Evolutionary conservation across 30 jellyfish, hydroid and myxozoan genomes (phyloP).

Genomic region (Pelagia noctiluca): DNA sequence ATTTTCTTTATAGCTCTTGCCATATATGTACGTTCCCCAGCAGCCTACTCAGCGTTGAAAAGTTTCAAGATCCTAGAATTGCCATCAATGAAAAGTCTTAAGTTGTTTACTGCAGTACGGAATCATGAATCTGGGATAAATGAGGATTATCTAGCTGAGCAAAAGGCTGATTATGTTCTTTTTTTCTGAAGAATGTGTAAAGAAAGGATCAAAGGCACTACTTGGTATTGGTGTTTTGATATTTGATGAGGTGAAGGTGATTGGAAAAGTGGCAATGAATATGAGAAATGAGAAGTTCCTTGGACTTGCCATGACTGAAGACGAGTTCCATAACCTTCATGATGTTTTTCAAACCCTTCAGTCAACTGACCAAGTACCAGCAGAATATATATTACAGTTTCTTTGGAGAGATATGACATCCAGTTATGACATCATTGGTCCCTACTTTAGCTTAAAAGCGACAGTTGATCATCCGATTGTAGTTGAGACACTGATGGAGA

Average conservation of each 20-base stretch:
- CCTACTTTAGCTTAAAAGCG: constrained; percentile 22
- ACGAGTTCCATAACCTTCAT: constrained; percentile 27
- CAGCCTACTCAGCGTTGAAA: constrained; percentile 53
- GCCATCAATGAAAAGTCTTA: constrained; percentile 37
- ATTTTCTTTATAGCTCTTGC: constrained; percentile 34
- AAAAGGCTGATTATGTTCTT: constrained; percentile 21
- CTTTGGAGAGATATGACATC: constrained; percentile 60
- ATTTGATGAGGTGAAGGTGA: constrained; percentile 35
- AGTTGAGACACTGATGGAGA: constrained; percentile 25
- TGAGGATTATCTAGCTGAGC: constrained; percentile 34
- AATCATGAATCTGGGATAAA: constrained; percentile 48
- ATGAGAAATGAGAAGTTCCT: constrained; percentile 36
- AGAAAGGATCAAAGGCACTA: constrained; percentile 32
- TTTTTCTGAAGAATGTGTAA: constrained; percentile 22
- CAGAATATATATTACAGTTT: constrained; percentile 40
- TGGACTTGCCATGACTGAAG: constrained; percentile 51
- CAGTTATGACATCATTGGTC: constrained; percentile 41
- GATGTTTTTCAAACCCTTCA: constrained; percentile 1
- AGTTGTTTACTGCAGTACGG: constrained; percentile 23
- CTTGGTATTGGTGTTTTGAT: constrained; percentile 27
- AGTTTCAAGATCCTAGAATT: constrained; percentile 42
- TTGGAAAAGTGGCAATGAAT: constrained; percentile 14
- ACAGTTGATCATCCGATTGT: constrained; percentile 16
- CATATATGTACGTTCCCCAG: constrained; percentile 32
- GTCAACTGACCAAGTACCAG: constrained; percentile 39